A percentile compares a stretch with the other conserved stretches of the same genome.
These are phyloP conservation scores for Melanerpes aurifrons DNA, from an alignment of 2,113 vertebrate species.

Conservation along the genomic window DNA sequence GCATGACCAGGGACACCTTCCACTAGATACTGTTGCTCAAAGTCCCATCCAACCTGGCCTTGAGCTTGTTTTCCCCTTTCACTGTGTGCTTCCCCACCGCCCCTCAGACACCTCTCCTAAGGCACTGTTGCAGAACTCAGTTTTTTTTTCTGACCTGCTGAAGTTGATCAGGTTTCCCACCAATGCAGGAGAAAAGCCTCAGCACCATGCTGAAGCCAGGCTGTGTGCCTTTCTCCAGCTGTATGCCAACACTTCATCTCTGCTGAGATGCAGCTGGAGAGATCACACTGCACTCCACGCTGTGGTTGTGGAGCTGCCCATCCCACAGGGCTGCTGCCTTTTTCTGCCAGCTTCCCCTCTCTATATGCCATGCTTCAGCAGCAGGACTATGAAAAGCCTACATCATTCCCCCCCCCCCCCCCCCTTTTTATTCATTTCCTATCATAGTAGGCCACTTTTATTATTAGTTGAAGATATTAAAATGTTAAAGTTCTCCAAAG, in stretches of 20 bases:
- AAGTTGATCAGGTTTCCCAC: not conserved
- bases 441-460: not conserved
- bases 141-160: not conserved
- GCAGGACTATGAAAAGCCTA: not conserved
- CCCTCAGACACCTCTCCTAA: not conserved
- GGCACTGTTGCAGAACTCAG: not conserved
- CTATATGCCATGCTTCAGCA: not conserved
- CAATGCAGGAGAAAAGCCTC: not conserved
- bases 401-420: not conserved
- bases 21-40: too few relatives aligned
- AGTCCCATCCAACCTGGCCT: too few relatives aligned
- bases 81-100: not conserved
- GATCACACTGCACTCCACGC: fast-evolving
- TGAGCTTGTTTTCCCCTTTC: not conserved
- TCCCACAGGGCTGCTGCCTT: not conserved
- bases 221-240: not conserved
- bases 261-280: not conserved
- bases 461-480: not conserved
- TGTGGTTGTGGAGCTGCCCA: not conserved
- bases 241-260: fast-evolving
- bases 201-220: not conserved
- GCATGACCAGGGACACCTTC: too few relatives aligned
- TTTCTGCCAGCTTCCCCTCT: not conserved
- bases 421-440: not conserved
- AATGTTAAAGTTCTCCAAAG: not conserved